Evolutionary conservation across 1,140 invertebrate genomes (phyloP), one percentile per base, ranked within the genome.

Genomic region (Leguminivora glycinivorella): DNA sequence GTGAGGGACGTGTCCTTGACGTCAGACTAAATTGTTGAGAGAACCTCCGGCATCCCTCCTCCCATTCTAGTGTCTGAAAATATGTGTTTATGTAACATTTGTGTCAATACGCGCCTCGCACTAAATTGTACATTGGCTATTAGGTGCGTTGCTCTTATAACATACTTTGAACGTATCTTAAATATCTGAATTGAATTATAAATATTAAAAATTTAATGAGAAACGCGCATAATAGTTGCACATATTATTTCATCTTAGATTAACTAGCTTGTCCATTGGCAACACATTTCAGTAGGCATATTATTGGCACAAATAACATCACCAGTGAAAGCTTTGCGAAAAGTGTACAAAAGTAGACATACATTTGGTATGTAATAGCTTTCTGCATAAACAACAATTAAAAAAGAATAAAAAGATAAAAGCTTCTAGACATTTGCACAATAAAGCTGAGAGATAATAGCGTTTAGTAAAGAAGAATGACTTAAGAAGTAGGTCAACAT

Each of bases 41-140:
- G 79, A 89, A 83, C 86, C 85, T 83, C 86, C 83, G 88, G 86
- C 85, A 87, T 73, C 85, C 83, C 70, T 70, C 72, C 68, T 60
- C 78, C 72, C 71, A 52, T 68, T 75, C 75, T 74, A 72, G 71
- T 70, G 71, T 70, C 72, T 74, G 63, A 69, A 24, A 70, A 73
- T 74, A 43, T 80, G 63, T 69, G 70, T 70, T 71, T 68, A 67
- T 72, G 63, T 72, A 72, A 60, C n/a, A 72, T 78, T 78, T 75
- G 76, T 78, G 74, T 78, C 76, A 75, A 72, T 78, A 78, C 34
- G 29, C 43, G 66, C 58, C 58, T 63, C 58, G 58, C 58, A 63
- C 58, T 29, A 63, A 63, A 63, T 31, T 63, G 6, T 17, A 29
- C 26, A 17, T 29, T 29, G n/a, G 25, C 58, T 63, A 63, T 63